Conservation (phyloP, 2,113 vertebrate species). For the Petrocephalus zakoni region DNA sequence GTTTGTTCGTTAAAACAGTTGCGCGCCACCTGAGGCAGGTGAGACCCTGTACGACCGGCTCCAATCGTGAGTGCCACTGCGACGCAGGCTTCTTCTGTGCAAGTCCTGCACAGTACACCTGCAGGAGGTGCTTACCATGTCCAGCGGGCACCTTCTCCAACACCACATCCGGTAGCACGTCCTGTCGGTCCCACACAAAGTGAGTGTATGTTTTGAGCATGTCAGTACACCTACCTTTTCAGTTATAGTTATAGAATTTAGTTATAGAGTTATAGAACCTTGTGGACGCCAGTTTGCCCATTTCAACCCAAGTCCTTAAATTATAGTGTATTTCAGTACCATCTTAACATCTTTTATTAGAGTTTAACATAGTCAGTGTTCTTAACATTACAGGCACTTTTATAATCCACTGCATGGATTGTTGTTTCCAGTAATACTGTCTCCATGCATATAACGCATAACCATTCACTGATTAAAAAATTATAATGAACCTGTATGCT, state of each 20-base stretch:
- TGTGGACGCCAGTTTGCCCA: not conserved
- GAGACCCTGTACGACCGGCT: not conserved
- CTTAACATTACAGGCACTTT: not conserved
- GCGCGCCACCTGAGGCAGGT: conserved; percentile 13
- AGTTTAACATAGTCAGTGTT: not conserved
- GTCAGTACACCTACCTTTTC: not conserved
- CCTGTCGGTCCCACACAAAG: conserved; percentile 25
- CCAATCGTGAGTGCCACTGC: conserved; percentile 30
- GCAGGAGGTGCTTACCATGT: conserved; percentile 30
- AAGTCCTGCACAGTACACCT: not conserved
- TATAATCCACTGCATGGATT: not conserved
- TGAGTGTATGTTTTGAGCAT: conserved; percentile 20
- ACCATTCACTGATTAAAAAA: not conserved
- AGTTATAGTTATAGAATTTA: not conserved
- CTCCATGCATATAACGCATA: not conserved
- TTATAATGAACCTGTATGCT: not conserved
- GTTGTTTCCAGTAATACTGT: not conserved
- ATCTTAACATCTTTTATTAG: not conserved
- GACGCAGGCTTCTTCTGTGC: conserved; percentile 30
- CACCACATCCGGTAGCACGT: not conserved
- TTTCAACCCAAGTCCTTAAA: not conserved
- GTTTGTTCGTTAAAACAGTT: not conserved
- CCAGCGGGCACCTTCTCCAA: conserved; percentile 25
- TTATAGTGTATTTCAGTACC: not conserved
- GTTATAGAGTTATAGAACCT: not conserved